Evolutionary conservation across 2,113 vertebrate species (phyloP).

Genomic region (Puntigrus tetrazona): DNA sequence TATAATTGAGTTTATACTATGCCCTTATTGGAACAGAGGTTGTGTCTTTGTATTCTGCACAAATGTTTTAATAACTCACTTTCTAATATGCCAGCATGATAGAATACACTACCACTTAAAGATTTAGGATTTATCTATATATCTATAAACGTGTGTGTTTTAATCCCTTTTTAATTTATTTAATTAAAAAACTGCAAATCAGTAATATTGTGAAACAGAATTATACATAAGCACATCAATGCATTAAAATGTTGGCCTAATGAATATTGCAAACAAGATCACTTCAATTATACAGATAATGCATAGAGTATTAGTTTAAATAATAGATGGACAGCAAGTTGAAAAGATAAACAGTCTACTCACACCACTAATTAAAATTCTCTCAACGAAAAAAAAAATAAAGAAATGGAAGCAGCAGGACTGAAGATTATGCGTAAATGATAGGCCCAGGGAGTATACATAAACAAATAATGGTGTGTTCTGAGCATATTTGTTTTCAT

Average conservation of each 20-base stretch:
- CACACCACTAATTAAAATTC: slow-evolving; percentile 2
- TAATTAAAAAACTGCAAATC: background rate
- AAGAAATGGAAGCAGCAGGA: background rate
- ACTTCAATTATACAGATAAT: background rate
- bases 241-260: background rate
- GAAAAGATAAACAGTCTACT: background rate
- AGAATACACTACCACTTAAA: background rate
- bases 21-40: background rate
- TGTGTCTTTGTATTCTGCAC: background rate
- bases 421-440: slow-evolving; percentile 7
- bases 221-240: background rate
- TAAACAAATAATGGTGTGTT: background rate
- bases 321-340: background rate
- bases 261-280: background rate
- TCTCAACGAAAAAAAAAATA: background rate
- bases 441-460: slow-evolving; percentile 17
- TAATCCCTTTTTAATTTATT: no score
- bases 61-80: background rate
- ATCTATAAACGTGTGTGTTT: no score
- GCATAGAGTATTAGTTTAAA: background rate
- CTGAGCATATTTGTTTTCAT: background rate
- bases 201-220: background rate
- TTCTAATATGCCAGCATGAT: background rate
- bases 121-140: no score
- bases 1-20: background rate